Percentiles rank a stretch among this genome's conserved stretches.
phyloP scores from a whole-genome alignment of 2,888 invertebrate species.

The Conus canariensis region DNA sequence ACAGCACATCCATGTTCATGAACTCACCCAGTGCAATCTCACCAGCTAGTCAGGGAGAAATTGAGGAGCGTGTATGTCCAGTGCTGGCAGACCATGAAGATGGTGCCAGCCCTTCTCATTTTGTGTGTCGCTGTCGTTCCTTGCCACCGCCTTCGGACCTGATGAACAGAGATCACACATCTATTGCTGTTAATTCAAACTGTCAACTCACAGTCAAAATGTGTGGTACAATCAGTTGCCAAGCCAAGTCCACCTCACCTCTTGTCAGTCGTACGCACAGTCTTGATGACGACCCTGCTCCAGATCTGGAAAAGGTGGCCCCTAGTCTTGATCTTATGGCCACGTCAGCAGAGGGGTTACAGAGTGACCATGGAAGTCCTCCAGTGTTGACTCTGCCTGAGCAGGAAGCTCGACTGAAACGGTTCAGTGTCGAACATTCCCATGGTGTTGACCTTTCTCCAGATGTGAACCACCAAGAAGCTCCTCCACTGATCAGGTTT shows the following conservation, averaged over 20 bases:
- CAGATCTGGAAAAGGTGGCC: slow-evolving; percentile 34
- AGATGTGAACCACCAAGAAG: neutral
- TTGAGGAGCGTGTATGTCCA: slow-evolving; percentile 40
- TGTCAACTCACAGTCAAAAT: neutral
- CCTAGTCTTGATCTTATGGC: slow-evolving; percentile 13
- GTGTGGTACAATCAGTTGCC: neutral
- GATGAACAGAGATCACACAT: neutral
- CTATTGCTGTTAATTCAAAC: too few species aligned
- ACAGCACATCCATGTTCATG: slow-evolving; percentile 43
- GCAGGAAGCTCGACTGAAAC: slow-evolving; percentile 15
- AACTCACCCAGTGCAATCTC: slow-evolving; percentile 40
- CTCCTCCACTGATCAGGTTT: slow-evolving; percentile 23
- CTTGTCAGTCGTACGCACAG: slow-evolving; percentile 19
- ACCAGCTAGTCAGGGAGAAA: slow-evolving; percentile 42
- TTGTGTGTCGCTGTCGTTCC: slow-evolving; percentile 30
- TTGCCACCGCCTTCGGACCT: slow-evolving; percentile 22
- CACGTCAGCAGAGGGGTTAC: neutral
- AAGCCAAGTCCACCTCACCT: neutral
- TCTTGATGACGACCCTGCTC: slow-evolving; percentile 23
- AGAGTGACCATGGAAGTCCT: slow-evolving; percentile 25
- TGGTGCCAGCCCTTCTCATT: slow-evolving; percentile 28
- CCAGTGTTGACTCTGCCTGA: slow-evolving; percentile 31
- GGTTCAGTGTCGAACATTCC: slow-evolving; percentile 6
- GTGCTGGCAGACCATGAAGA: slow-evolving; percentile 39
- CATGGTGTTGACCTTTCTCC: neutral